Evolutionary conservation across 1,140 invertebrate species (phyloP).

Genomic region (Papilio polytes): DNA sequence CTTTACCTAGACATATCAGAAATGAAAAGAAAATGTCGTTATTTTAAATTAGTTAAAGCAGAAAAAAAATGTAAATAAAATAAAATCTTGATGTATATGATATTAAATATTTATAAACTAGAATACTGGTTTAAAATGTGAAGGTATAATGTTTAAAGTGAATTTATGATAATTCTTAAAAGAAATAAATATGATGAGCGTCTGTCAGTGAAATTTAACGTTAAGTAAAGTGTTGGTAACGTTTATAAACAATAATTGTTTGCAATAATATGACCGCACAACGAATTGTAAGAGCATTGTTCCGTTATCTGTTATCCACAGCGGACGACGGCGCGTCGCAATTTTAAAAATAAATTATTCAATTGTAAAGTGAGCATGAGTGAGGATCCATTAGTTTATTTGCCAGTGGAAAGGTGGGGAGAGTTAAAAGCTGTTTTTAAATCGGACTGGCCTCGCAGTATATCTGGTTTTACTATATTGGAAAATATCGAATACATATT

Average conservation of each 20-base stretch:
- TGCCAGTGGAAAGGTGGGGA: conserved; percentile 53
- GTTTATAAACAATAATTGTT: conserved; percentile 3
- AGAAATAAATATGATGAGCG: too few relatives aligned
- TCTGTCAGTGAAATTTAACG: background rate
- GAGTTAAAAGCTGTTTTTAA: conserved; percentile 53
- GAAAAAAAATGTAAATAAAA: too few relatives aligned
- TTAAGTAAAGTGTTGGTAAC: background rate
- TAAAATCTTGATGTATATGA: too few relatives aligned
- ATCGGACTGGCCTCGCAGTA: conserved; percentile 52
- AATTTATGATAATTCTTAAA: too few relatives aligned
- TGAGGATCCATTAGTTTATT: conserved; percentile 52
- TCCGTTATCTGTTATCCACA: conserved; percentile 29
- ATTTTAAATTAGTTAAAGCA: too few relatives aligned
- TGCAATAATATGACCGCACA: background rate
- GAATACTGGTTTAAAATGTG: too few relatives aligned
- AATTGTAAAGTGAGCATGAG: conserved; percentile 29
- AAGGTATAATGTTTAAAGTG: too few relatives aligned
- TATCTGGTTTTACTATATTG: conserved; percentile 50
- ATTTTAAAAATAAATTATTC: conserved; percentile 11
- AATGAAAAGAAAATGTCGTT: too few relatives aligned
- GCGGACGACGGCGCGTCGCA: background rate
- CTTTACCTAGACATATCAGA: too few relatives aligned
- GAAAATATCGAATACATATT: conserved; percentile 50
- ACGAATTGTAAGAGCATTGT: background rate
- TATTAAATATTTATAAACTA: too few relatives aligned